Evolutionary conservation across 2,888 invertebrate genomes (phyloP), one percentile per base, ranked within the genome.

Genomic region (Spisula subtruncata): DNA sequence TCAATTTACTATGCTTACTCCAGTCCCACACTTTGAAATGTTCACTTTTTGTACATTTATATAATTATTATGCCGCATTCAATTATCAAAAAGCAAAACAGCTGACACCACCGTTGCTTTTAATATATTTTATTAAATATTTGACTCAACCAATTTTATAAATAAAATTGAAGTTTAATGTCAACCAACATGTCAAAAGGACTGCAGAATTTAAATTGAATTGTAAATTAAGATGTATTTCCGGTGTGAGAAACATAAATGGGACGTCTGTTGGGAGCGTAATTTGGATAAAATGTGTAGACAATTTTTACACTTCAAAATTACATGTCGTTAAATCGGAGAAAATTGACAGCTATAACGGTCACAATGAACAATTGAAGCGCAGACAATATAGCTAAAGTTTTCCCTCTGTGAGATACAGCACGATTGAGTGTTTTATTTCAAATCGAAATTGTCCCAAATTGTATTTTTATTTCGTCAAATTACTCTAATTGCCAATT

Each of bases 401-500:
- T 66, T 0, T n/a, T 66, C n/a, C 20, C n/a, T 25, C 25, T 66
- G 56, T 56, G n/a, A 56, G 20, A 66, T n/a, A 8, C 10, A 6
- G 0, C 10, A 10, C 10, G 0, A 25, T 66, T 25, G 25, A 66
- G 60, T 66, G 60, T 25, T 66, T 51, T 51, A 10, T 25, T 66
- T 66, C 4, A 66, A 25, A n/a, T 18, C 56, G 18, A 56, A 56
- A 56, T 56, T 56, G 60, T n/a, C 1, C 25, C 25, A 25, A 66
- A 66, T 66, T 66, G 60, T 66, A 25, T 66, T 66, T 66, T 66
- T 66, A 66, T 66, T 66, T 66, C 25, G 12, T 6, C n/a, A 66
- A n/a, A 2, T 66, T 25, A 66, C 60, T 25, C 60, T 66, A 8
- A 66, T 66, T n/a, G 60, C 12, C 25, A 66, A 66, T 66, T 66